Percentiles rank a stretch among this genome's conserved stretches.
Conservation (phyloP, 1,140 invertebrate genomes). For the Drosophila nannoptera region DNA sequence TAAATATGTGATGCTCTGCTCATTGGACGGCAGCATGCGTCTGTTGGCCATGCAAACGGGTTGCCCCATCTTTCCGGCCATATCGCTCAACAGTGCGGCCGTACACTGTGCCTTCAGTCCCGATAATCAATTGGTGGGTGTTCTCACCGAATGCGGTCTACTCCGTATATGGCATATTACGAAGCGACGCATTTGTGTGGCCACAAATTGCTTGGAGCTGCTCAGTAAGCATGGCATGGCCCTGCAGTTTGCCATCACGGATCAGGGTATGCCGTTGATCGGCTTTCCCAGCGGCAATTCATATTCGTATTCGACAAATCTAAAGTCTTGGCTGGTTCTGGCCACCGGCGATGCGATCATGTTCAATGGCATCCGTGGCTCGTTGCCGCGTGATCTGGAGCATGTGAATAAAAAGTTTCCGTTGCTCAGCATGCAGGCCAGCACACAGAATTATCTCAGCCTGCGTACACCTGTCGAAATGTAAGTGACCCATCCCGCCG, state of each 20-base stretch:
- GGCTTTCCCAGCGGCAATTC: constrained; percentile 68
- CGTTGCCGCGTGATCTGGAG: constrained; percentile 66
- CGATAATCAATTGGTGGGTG: constrained; percentile 63
- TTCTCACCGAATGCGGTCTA: constrained; percentile 69
- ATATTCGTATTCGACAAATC: constrained; percentile 64
- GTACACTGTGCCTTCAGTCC: constrained; percentile 75
- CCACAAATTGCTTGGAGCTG: constrained; percentile 63
- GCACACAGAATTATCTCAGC: constrained; percentile 59
- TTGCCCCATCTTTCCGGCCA: constrained; percentile 64
- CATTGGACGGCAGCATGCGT: constrained; percentile 71
- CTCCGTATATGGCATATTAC: constrained; percentile 72
- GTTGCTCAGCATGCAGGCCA: constrained; percentile 68
- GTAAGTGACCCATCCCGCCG: no score
- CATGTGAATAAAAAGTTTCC: constrained; percentile 64
- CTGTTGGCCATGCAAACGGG: constrained; percentile 68
- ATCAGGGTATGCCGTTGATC: constrained; percentile 71
- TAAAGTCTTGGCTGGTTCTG: constrained; percentile 74
- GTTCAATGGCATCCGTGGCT: constrained; percentile 65
- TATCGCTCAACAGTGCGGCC: constrained; percentile 58
- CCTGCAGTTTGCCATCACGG: constrained; percentile 68
- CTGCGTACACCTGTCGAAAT: constrained; percentile 59
- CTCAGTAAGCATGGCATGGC: constrained; percentile 56
- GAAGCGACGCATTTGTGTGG: constrained; percentile 35
- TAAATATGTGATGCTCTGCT: constrained; percentile 74
- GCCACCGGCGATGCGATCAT: constrained; percentile 75